Base-by-base conservation (phyloP, 2,113 vertebrate genomes). In the cat (Felis catus) region DNA sequence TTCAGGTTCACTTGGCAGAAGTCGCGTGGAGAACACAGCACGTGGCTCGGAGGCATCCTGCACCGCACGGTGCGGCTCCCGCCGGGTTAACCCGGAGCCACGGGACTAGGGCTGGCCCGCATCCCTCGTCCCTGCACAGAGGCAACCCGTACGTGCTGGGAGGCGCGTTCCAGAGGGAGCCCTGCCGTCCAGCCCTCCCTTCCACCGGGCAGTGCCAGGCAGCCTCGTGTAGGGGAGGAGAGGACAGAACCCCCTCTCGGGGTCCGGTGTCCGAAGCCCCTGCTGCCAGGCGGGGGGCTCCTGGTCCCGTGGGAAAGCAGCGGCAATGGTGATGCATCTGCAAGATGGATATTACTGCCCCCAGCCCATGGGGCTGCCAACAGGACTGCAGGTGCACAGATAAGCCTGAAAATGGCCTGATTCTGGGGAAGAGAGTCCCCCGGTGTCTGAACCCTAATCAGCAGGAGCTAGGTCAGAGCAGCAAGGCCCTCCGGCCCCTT, bases 131-230 rank as follows among this genome's bases (percentile, higher is more conserved):
- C 53, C 11, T 21, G 18, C 25, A n/a, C 53, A 16, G 58, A 63
- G n/a, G n/a, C n/a, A 12, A 9, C 23, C 39, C 23, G 65, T n/a
- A 9, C 3, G 0, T 36, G 48, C 36, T 7, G 14, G 9, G 21
- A 19, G 68, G 13, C 0, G 7, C n/a, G 0, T 53, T 63, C 19
- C 10, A 9, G 29, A 25, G 27, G 25, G 51, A 66, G 0, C 2
- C 7, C 8, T 11, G 45, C 45, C 41, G 7, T 21, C 16, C 4
- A 12, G 31, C 33, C 85, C 15, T 41, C 31, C 18, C 18, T 19
- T 18, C 58, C n/a, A 8, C 0, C 4, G 23, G 25, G 3, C 33
- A 21, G n/a, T 25, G 9, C 7, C 10, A 7, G 36, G 51, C 21
- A 41, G 13, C 19, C 41, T 80, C 29, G 4, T 2, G 12, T 27